Evolutionary conservation across 2,797 vertebrate genomes (phyloP), one percentile per base, ranked within the genome.

Genomic region (Sphenopsis melanotis): DNA sequence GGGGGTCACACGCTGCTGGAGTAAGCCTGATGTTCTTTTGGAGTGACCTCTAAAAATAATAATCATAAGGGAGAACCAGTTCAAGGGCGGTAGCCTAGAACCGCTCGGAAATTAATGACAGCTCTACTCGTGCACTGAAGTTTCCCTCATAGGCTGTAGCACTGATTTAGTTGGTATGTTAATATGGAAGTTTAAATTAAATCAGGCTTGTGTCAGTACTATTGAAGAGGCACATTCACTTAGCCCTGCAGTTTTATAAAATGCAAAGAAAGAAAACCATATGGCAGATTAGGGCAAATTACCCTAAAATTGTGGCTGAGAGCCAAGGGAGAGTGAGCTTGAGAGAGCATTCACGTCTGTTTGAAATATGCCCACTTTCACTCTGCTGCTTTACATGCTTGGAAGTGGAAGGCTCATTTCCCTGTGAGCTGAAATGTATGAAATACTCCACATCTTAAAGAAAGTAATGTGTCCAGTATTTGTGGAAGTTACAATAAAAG

Each of bases 51-150:
- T 89, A 90, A 77, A 95, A 96, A 93, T 77, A 93, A 95, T 64
- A 94, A 92, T 88, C 90, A 64, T 82, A 88, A 92, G 50, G 74
- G 85, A 87, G 83, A 94, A 91, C 52, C 87, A 97, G 98, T 98
- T 98, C 96, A 97, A 89, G 95, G 96, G 94, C 95, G 95, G 94
- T 81, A 97, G 98, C 97, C 97, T 98, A 98, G 97, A 94, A 95
- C 92, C 83, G 93, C 97, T 95, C 93, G 96, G 96, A 97, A 97
- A 97, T 96, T 98, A 98, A 98, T 97, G 96, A 95, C 30, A 64
- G 90, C 90, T 85, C 79, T 93, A 72, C 90, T 81, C 94, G 83
- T 69, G 61, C 74, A 74, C 66, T 87, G 76, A 93, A 83, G 63
- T n/a, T 59, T 86, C 90, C 93, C 81, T 95, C 36, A 7, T 83